These are phyloP conservation scores for Kradibia gibbosae DNA, from an alignment of 1,140 invertebrate genomes.

Conservation along the genomic window DNA sequence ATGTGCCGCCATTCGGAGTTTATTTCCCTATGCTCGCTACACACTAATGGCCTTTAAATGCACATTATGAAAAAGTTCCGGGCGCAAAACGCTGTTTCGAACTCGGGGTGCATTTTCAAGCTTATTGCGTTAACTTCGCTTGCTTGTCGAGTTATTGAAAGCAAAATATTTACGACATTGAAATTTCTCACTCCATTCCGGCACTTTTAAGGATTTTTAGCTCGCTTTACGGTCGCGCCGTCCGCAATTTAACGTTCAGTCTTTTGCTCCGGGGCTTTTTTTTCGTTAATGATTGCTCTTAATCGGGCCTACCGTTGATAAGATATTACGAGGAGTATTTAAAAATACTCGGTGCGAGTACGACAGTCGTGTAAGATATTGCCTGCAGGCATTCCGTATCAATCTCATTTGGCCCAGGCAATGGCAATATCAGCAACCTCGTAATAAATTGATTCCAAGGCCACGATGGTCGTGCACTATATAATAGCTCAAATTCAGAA, in stretches of 20 bases:
- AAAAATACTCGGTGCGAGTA: too few species aligned
- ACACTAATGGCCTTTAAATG: slow-evolving; percentile 40
- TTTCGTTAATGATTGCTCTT: too few species aligned
- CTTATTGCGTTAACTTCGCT: slow-evolving; percentile 13
- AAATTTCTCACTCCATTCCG: slow-evolving; percentile 17
- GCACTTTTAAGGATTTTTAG: neutral
- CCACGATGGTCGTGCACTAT: too few species aligned
- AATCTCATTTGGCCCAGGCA: too few species aligned
- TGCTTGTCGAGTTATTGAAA: slow-evolving; percentile 40
- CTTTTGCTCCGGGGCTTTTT: neutral
- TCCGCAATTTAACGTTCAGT: neutral
- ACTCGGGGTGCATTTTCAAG: neutral
- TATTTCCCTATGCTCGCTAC: slow-evolving; percentile 25
- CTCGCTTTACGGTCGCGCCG: neutral
- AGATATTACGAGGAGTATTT: too few species aligned
- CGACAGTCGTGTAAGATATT: too few species aligned
- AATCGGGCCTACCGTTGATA: too few species aligned
- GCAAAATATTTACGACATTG: slow-evolving; percentile 32
- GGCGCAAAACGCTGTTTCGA: neutral
- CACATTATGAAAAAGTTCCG: slow-evolving; percentile 32
- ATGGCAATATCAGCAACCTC: too few species aligned
- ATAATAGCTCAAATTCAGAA: too few species aligned
- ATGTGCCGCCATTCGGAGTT: slow-evolving; percentile 54
- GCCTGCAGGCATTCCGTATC: too few species aligned
- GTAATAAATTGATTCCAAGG: too few species aligned